Evolutionary conservation across 2,113 vertebrate genomes (phyloP), one percentile per base, ranked within the genome.

Genomic region (Haliaeetus leucogaster): DNA sequence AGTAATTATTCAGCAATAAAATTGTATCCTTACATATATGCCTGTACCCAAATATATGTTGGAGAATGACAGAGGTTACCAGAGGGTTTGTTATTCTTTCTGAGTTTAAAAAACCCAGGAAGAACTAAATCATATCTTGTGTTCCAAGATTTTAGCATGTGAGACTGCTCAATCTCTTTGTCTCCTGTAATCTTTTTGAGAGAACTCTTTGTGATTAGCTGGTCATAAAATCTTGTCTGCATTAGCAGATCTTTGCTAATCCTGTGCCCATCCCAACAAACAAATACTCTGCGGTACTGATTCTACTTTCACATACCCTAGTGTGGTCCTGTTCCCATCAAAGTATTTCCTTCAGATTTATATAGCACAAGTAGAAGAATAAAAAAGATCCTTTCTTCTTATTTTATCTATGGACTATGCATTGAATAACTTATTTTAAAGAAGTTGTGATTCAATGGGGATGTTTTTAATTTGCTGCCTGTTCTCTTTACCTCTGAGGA

Each of bases 401-500:
- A 65, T 96, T 95, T 96, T 96, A 72, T 92, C 96, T 86, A 25
- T 91, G 67, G 78, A 42, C 81, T 71, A 16, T 47, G 82, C 74
- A 86, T 29, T 86, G 90, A 96, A 84, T 71, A 42, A 89, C 97
- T 82, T 72, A 53, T 86, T 96, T 97, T 83, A 94, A 89, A 95
- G 80, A 34, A 79, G 78, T 94, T 95, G 80, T 87, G 87, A 89
- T 96, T 95, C 93, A 85, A 9, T 92, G 63, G 90, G 91, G 86
- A 97, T 98, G 97, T 97, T 98, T 98, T 96, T 97, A 95, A 98
- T 98, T 98, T 98, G 72, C 94, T 96, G 95, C 81, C 91, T 95
- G 72, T 95, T 96, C 96, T 87, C 91, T 97, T 97, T 97, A 96
- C 95, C 91, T 98, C 95, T 95, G 86, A 97, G 97, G 95, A 96